These are phyloP conservation scores for Mystacides longicornis DNA, from an alignment of 2,888 invertebrate genomes.

Conservation along the genomic window DNA sequence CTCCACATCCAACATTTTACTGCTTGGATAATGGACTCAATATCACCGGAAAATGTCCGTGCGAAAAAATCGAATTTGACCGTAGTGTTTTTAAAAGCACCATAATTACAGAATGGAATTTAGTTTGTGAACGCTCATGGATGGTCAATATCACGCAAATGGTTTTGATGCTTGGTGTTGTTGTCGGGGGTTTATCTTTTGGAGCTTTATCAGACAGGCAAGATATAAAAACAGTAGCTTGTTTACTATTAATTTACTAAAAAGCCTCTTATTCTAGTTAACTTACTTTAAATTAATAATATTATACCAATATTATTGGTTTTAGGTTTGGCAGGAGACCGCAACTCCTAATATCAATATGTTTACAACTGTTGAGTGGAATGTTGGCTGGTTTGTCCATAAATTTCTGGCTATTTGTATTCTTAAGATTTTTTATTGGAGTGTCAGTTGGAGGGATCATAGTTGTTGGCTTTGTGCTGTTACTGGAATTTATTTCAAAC, in stretches of 20 bases:
- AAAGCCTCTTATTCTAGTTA: too few species aligned
- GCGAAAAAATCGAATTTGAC: constrained; percentile 52
- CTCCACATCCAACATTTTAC: constrained; percentile 37
- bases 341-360: constrained; percentile 62
- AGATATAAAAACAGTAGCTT: too few species aligned
- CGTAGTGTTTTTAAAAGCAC: constrained; percentile 59
- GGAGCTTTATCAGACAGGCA: constrained; percentile 70
- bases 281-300: too few species aligned
- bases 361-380: constrained; percentile 63
- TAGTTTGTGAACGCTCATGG: constrained; percentile 60
- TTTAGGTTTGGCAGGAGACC: constrained; percentile 66
- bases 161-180: constrained; percentile 65
- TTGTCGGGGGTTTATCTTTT: constrained; percentile 65
- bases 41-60: constrained; percentile 43
- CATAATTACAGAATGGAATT: constrained; percentile 66
- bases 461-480: constrained; percentile 52
- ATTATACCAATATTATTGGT: too few species aligned
- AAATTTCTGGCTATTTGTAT: constrained; percentile 53
- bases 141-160: constrained; percentile 64
- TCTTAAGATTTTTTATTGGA: constrained; percentile 62
- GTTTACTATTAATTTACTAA: too few species aligned
- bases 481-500: constrained; percentile 61
- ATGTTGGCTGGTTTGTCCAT: constrained; percentile 59
- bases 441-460: constrained; percentile 77
- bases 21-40: constrained; percentile 30